A percentile compares a stretch with the other conserved stretches of the same genome.
phyloP scores from a whole-genome alignment of 2,113 vertebrate species.

The Seriola quinqueradiata region DNA sequence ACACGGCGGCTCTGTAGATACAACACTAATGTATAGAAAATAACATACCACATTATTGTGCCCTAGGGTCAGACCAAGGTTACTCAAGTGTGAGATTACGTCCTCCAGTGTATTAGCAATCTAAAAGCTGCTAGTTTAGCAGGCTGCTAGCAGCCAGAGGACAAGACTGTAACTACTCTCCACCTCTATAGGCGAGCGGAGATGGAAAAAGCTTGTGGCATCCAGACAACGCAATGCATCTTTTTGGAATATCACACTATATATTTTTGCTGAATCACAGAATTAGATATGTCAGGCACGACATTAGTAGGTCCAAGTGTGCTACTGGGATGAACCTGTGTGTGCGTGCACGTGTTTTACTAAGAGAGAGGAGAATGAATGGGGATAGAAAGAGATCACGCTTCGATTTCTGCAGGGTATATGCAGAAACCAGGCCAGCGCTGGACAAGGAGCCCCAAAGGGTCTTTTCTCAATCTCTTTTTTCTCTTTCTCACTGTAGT shows the following conservation, averaged over 20 bases:
- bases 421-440: slow-evolving; percentile 73
- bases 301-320: slow-evolving; percentile 3
- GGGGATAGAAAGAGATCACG: slow-evolving; percentile 51
- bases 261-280: slow-evolving; percentile 58
- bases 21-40: slow-evolving; percentile 72
- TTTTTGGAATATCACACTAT: slow-evolving; percentile 14
- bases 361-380: slow-evolving; percentile 41
- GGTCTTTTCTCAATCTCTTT: slow-evolving; percentile 39
- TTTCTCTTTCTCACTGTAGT: slow-evolving; percentile 35
- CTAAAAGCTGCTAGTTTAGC: slow-evolving; percentile 66
- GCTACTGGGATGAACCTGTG: slow-evolving; percentile 6
- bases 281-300: slow-evolving; percentile 28
- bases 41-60: slow-evolving; percentile 52
- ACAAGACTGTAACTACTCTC: slow-evolving; percentile 19
- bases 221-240: slow-evolving; percentile 32
- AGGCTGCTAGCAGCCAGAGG: slow-evolving; percentile 42
- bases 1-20: slow-evolving; percentile 53
- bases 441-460: slow-evolving; percentile 64
- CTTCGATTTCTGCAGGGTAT: slow-evolving; percentile 58
- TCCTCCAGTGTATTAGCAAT: slow-evolving; percentile 65
- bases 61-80: slow-evolving; percentile 65
- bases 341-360: slow-evolving; percentile 15
- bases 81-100: slow-evolving; percentile 76
- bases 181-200: background rate
- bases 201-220: slow-evolving; percentile 43